Evolutionary conservation across 1,140 invertebrate species (phyloP).

Genomic region (Trachymyrmex cornetzi): DNA sequence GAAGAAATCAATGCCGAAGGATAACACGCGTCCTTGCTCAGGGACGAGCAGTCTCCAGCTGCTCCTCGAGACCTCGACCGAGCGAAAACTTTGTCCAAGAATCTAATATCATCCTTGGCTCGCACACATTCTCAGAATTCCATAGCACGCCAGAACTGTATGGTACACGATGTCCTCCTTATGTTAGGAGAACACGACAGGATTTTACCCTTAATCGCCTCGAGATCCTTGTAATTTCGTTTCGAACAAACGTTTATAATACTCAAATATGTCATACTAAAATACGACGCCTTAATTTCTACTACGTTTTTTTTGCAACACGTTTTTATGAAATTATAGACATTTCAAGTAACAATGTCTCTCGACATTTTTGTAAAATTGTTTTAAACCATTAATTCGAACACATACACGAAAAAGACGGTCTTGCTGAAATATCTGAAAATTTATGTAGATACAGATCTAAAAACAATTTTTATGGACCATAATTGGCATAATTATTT

Average conservation of each 20-base stretch:
- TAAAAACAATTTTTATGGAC: too few relatives aligned
- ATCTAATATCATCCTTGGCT: slow-evolving; percentile 86
- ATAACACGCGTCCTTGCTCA: slow-evolving; percentile 73
- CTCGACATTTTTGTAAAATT: background rate
- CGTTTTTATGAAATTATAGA: background rate
- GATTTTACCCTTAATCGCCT: slow-evolving; percentile 65
- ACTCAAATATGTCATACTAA: background rate
- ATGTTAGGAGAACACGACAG: slow-evolving; percentile 21
- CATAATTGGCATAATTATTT: too few relatives aligned
- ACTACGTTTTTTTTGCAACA: background rate
- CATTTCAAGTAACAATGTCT: background rate
- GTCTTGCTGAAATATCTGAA: too few relatives aligned
- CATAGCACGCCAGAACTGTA: slow-evolving; percentile 66
- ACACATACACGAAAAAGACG: background rate
- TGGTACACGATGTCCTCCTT: slow-evolving; percentile 38
- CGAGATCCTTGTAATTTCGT: slow-evolving; percentile 38
- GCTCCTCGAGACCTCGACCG: slow-evolving; percentile 78
- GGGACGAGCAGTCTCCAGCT: slow-evolving; percentile 68
- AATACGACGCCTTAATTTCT: background rate
- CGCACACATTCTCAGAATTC: slow-evolving; percentile 85
- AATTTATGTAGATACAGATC: too few relatives aligned
- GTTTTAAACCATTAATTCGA: background rate
- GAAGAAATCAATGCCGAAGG: slow-evolving; percentile 77
- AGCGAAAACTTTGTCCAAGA: slow-evolving; percentile 86
- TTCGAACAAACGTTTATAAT: slow-evolving; percentile 45